Evolutionary conservation across 2,888 invertebrate genomes (phyloP), one percentile per base, ranked within the genome.

Genomic region (Dicyrtoma fusca): DNA sequence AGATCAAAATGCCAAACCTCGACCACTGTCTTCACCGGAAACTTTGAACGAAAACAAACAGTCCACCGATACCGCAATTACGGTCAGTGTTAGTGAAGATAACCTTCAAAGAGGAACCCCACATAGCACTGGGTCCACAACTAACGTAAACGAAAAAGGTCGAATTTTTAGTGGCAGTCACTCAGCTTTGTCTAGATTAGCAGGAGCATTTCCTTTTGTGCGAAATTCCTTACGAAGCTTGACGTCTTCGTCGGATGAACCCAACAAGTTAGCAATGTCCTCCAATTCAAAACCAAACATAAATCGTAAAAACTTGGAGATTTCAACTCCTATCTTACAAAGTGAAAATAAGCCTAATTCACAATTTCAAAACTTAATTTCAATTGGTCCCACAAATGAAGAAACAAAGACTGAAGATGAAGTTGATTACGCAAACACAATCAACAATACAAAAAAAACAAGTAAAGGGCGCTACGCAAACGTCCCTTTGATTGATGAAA

Each of bases 271-370:
- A 14, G 19, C 26, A 10, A 14, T 23, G 13, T 11, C 34, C 2
- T 21, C 55, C 1, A 47, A 45, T 45, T 21, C 62, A 11, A 55
- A 62, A 21, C 23, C 51, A n/a, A 74, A 73, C 21, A 69, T 71
- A 13, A 77, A 69, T 62, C 62, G 76, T 19, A 74, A 75, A 21
- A 71, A 65, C 49, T 17, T 80, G 13, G 78, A 78, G 47, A 80
- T 80, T 55, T 80, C 80, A 1, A 74, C 75, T 44, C 80, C 80
- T 10, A 80, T 79, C 69, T 57, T 80, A 11, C 76, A 77, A 44
- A 49, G 57, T 49, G 75, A 75, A 19, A n/a, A 53, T 19, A 66
- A 72, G 26, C 25, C 72, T 47, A n/a, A 23, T 23, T 25, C 57
- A 17, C 34, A 65, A 45, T 44, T 59, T 26, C 69, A 73, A 66